Base-by-base conservation (phyloP, 2,113 vertebrate species). In the Engraulis encrasicolus region DNA sequence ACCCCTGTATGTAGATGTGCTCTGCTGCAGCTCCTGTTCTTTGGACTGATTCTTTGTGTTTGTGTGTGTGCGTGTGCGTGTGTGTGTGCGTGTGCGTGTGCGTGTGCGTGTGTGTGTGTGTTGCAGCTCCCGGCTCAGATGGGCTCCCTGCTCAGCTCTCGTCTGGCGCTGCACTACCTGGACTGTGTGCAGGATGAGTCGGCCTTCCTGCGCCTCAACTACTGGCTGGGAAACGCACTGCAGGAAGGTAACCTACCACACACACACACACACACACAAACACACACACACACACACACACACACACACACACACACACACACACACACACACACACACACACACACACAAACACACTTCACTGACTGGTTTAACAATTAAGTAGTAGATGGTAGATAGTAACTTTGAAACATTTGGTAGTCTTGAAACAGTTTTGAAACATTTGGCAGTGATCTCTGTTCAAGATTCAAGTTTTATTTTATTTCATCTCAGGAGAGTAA, bases 81-180 rank as follows among this genome's bases (percentile, higher is more conserved):
- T 61, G 45, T 82, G 84, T 78, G 38, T 85, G 12, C 3, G 45
- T 80, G 23, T 83, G 40, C 82, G 12, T 50, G 81, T 61, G 45
- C 81, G 84, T 78, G 38, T 85, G 66, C 6, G 31, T 48, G 15
- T 27, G 84, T 34, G 79, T 50, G 54, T 54, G 83, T 86, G n/a
- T n/a, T n/a, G 66, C 91, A 99, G 98, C 94, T 99, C 85, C 98
- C 98, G 15, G 94, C 97, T 86, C 97, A 95, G 93, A 98, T 99
- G 96, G 97, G 97, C 66, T 98, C 97, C 31, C 94, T 99, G 87
- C 89, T 99, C 79, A 94, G 94, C 58, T 97, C 92, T 83, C 94
- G 95, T 79, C 91, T 98, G 81, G 89, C 97, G 0, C 95, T 99
- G 88, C 97, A 98, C 83, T 98, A 97, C 88, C 90, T 99, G 85